Base-by-base conservation (phyloP, 2,113 vertebrate genomes). In the Gallinago paraguaiae region DNA sequence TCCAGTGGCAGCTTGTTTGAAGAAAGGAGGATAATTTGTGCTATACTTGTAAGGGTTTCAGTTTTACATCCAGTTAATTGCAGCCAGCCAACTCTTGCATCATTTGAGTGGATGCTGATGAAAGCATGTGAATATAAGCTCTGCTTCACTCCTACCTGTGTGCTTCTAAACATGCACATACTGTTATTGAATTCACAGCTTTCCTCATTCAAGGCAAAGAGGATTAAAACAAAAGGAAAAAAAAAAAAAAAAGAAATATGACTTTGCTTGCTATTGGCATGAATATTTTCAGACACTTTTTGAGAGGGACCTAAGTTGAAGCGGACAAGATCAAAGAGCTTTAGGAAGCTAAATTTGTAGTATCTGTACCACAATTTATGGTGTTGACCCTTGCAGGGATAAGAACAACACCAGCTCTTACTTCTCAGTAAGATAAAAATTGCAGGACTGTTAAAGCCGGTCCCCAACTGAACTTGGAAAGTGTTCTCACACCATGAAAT, bases 11-110 rank as follows among this genome's bases (percentile, higher is more conserved):
- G 14, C 37, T 86, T 80, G 4, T 88, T 61, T 86, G 54, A 83
- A 77, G 35, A 37, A 72, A 61, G 28, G 41, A 51, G 23, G 31
- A 20, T 35, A 45, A 41, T 69, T 86, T 45, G 7, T 78, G 17
- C 31, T 46, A 6, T 50, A 33, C 37, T 75, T 84, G 10, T 30
- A 70, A 53, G 30, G 7, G 9, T 78, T 89, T 86, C 37, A n/a
- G 24, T 76, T 94, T 86, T 91, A 17, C 25, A 25, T 59, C 19
- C 60, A 84, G 10, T 78, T 84, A 89, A 81, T 48, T 91, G 46
- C n/a, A 89, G 56, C 14, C 45, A 78, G 19, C 6, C 70, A 71
- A 71, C 18, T 67, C 31, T 33, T 56, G 46, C 31, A 51, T 83
- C 13, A 45, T 86, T 86, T 45, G 46, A 43, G 27, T 56, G 51